phyloP scores from a whole-genome alignment of 2,888 invertebrate genomes.

The Octodonta nipae region DNA sequence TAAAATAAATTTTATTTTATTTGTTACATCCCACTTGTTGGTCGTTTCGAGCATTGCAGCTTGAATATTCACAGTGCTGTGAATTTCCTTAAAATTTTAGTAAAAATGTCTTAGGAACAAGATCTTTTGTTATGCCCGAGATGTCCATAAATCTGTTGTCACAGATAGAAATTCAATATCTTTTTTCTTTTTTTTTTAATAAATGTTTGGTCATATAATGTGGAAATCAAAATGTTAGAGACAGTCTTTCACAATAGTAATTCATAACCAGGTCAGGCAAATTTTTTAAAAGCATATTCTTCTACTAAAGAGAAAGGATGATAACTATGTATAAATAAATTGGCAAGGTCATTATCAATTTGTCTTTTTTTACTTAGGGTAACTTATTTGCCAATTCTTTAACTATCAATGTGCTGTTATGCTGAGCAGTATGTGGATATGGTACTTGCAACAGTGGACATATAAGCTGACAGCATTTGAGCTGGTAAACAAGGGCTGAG shows the following conservation, averaged over 20 bases:
- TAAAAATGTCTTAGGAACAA: too few relatives aligned
- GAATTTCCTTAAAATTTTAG: neutral
- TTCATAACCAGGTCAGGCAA: neutral
- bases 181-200: neutral
- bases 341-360: neutral
- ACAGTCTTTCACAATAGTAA: neutral
- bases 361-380: too few relatives aligned
- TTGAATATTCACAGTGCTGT: too few relatives aligned
- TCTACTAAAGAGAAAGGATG: neutral
- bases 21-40: too few relatives aligned
- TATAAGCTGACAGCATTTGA: neutral
- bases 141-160: neutral
- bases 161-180: too few relatives aligned
- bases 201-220: neutral
- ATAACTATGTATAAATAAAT: neutral
- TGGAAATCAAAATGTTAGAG: too few relatives aligned
- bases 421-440: neutral
- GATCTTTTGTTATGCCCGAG: neutral
- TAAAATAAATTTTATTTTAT: too few relatives aligned
- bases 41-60: too few relatives aligned
- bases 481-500: too few relatives aligned
- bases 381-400: neutral
- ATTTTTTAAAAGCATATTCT: conserved; percentile 1
- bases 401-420: neutral
- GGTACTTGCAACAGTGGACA: too few relatives aligned